These are phyloP conservation scores for Marmota flaviventris DNA, from an alignment of 2,113 vertebrate species.

Conservation along the genomic window DNA sequence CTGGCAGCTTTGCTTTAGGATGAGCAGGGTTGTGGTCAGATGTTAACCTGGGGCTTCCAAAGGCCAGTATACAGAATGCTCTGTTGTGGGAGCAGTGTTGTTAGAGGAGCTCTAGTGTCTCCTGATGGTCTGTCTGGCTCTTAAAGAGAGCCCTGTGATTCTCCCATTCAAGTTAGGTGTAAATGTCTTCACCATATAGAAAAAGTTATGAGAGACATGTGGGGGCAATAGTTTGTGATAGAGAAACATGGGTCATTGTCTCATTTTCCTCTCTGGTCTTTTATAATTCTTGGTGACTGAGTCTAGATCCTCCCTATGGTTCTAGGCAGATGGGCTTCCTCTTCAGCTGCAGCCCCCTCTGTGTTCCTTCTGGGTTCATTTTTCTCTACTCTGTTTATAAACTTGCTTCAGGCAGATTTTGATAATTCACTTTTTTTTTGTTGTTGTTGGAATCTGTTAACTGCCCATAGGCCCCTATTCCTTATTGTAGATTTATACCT, in stretches of 20 bases:
- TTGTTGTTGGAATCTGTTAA: constrained; percentile 17
- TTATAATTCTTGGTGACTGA: neutral
- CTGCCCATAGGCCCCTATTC: neutral
- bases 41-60: neutral
- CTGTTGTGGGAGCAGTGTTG: neutral
- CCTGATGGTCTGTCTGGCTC: constrained; percentile 5
- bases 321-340: neutral
- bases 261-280: neutral
- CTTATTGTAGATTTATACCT: neutral
- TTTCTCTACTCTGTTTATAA: constrained; percentile 30
- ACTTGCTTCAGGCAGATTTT: constrained; percentile 6
- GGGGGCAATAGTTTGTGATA: neutral
- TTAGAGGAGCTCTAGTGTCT: neutral
- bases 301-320: neutral
- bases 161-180: neutral
- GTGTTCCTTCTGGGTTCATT: neutral
- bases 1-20: neutral
- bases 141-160: neutral
- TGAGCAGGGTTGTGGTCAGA: neutral
- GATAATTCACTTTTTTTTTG: neutral
- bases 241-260: neutral
- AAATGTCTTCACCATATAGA: neutral
- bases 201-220: neutral
- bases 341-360: neutral
- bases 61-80: neutral